phyloP scores from a whole-genome alignment of 2,888 invertebrate species.

The Criorhina ranunculi region DNA sequence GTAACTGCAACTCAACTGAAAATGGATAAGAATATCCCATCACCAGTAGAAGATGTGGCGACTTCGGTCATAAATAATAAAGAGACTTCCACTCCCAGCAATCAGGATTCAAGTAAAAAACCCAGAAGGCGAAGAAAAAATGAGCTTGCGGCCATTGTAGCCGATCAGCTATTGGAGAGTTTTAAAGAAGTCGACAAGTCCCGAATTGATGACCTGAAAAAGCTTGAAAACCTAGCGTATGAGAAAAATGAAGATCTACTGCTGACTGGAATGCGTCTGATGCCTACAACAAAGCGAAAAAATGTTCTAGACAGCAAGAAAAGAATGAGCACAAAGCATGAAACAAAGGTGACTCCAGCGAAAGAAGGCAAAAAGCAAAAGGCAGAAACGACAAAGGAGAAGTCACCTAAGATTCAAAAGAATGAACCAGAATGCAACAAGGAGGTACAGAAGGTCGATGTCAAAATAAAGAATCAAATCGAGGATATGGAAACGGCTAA shows the following conservation, averaged over 20 bases:
- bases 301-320: slow-evolving; percentile 73
- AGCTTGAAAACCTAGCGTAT: slow-evolving; percentile 83
- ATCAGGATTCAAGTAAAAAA: slow-evolving; percentile 79
- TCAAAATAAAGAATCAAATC: slow-evolving; percentile 40
- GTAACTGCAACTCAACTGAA: neutral
- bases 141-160: slow-evolving; percentile 84
- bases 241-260: slow-evolving; percentile 84
- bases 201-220: slow-evolving; percentile 83
- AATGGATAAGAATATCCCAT: neutral
- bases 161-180: slow-evolving; percentile 84
- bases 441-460: slow-evolving; percentile 45
- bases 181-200: slow-evolving; percentile 84
- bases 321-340: slow-evolving; percentile 38
- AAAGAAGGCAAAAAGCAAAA: slow-evolving; percentile 75
- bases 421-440: slow-evolving; percentile 25
- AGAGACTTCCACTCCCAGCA: slow-evolving; percentile 16
- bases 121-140: slow-evolving; percentile 83
- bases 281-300: slow-evolving; percentile 84
- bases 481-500: slow-evolving; percentile 45
- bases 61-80: neutral
- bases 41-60: neutral
- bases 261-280: slow-evolving; percentile 83
- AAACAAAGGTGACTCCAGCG: slow-evolving; percentile 26
- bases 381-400: slow-evolving; percentile 77
- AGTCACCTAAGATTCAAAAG: slow-evolving; percentile 23